Conservation (phyloP, 2,888 invertebrate genomes). For the Synergus itoensis region DNA sequence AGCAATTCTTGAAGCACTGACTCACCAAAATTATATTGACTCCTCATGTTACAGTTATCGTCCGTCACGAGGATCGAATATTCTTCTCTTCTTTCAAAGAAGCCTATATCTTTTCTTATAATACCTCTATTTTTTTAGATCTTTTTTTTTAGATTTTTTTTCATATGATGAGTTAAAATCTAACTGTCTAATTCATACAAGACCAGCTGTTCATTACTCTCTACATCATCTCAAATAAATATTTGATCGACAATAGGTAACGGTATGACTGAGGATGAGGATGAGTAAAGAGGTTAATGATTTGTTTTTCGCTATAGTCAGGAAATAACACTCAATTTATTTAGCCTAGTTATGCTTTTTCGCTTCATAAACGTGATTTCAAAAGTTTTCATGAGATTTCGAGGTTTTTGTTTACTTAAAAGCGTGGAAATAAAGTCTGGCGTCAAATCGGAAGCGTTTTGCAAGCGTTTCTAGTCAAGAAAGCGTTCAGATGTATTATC, state of each 20-base stretch:
- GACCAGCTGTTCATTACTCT: not conserved
- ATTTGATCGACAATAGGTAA: conserved; percentile 49
- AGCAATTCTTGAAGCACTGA: not conserved
- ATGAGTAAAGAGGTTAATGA: conserved; percentile 7
- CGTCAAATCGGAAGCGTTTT: too few relatives aligned
- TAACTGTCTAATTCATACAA: too few relatives aligned
- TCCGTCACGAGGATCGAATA: not conserved
- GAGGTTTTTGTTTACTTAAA: too few relatives aligned
- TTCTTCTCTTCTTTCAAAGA: not conserved
- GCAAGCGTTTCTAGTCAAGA: too few relatives aligned
- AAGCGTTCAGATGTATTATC: too few relatives aligned
- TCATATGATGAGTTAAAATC: not conserved
- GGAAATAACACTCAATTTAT: not conserved
- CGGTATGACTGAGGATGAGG: conserved; percentile 3
- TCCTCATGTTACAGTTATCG: not conserved
- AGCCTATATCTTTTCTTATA: not conserved
- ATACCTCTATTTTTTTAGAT: not conserved
- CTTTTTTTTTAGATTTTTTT: not conserved
- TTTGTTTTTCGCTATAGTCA: not conserved
- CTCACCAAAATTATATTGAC: not conserved
- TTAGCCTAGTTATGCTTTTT: too few relatives aligned
- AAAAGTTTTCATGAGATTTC: too few relatives aligned
- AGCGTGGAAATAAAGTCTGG: too few relatives aligned
- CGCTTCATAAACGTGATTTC: too few relatives aligned
- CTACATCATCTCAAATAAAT: conserved; percentile 43